Evolutionary conservation across 2,797 vertebrate genomes (phyloP), one percentile per base, ranked within the genome.

Genomic region (Fringilla coelebs): DNA sequence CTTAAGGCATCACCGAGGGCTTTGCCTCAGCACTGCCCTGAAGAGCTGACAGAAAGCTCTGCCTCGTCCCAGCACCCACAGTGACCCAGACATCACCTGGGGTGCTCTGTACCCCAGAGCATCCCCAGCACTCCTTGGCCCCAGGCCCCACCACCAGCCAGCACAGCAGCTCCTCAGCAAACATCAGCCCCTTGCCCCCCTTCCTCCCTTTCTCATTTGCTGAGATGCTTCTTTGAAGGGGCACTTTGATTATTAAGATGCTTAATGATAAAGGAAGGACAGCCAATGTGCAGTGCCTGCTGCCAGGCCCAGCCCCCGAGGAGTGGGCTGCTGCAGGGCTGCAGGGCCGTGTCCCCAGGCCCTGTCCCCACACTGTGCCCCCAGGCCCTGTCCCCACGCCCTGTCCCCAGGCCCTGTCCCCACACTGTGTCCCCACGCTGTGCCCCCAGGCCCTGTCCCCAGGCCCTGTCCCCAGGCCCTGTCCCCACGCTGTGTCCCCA

Each of bases 21-120:
- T 54, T 61, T 76, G 17, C 34, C 63, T 76, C 57, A 34, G 32
- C 52, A 13, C 48, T 74, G 85, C 38, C 57, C 61, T 28, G 45
- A 17, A 41, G 75, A 34, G 40, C 71, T 75, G 61, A 24, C 49
- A 88, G 67, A 25, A 85, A 24, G n/a, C 52, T 73, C 62, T 78
- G 71, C 2, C 65, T 48, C 0, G 0, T 21, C 29, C 16, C 5
- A 24, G 48, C 75, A 72, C 31, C 22, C 16, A 8, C 16, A 52
- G 66, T 7, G 28, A 10, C 66, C 48, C 63, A 20, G 48, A n/a
- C 55, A 52, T 18, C 58, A 52, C 48, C 57, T 6, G 1, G 40
- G 36, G 15, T 32, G 48, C 40, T 43, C 52, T 6, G 25, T 52
- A 49, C 20, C 49, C 54, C 10, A 51, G 48, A 72, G 36, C 63